Base-by-base conservation (phyloP, 2,888 invertebrate species). In the Bhutanitis thaidina region DNA sequence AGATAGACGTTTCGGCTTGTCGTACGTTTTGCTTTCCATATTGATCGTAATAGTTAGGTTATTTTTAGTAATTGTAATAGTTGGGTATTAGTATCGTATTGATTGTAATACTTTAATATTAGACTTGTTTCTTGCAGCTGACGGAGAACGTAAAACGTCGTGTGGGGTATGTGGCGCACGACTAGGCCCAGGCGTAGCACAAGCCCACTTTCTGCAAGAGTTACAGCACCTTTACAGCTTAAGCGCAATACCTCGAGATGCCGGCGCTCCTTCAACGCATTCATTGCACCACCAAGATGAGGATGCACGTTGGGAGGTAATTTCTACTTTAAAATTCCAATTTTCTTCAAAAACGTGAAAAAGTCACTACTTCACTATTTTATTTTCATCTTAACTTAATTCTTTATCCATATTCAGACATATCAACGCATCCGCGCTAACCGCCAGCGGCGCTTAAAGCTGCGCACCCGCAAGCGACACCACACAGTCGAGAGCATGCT, bases 401-500 rank as follows among this genome's bases (percentile, higher is more conserved):
- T 27, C 7, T 27, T 4, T 1, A 27, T 27, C 8, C 7, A 27
- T 27, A 27, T 12, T 34, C 12, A 90, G 90, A 90, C 90, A 1
- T 90, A 88, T 59, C 90, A 90, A 57, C 81, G 90, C 32, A 90
- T 90, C 55, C 83, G 90, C 16, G 90, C 90, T 0, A 90, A 90
- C 64, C 83, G 90, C 0, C 90, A 90, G 66, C 82, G 90, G 1
- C 82, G 90, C 3, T 64, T 90, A 47, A 89, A 90, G 65, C 67
- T 89, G 64, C 88, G 90, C 56, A 89, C 90, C 0, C 87, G 90
- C 65, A 90, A 90, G 61, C 89, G 90, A 0, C 90, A 90, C 65
- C 90, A 90, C 68, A 89, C 90, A 0, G 90, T 90, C n/a, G 90
- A 90, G 71, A 89, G 89, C 66, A 87, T 90, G 85, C 72, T 90